Evolutionary conservation across 2,113 vertebrate genomes (phyloP), one percentile per base, ranked within the genome.

Genomic region (Eulacestoma nigropectus): DNA sequence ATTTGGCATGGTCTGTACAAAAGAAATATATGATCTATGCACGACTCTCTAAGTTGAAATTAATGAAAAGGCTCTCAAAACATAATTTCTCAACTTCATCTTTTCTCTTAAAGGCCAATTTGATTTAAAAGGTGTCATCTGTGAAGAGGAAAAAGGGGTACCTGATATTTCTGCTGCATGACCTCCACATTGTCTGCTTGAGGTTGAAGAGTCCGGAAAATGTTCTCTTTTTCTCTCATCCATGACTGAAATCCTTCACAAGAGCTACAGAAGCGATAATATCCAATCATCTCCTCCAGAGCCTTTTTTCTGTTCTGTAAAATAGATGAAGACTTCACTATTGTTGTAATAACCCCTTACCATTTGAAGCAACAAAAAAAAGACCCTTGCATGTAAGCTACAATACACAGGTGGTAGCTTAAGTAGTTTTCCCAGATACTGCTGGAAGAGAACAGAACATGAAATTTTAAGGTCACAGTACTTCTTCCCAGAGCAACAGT

Each of bases 241-340:
- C 99, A 99, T 1, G 98, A 98, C 89, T 98, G 98, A 91, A 99
- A 99, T 93, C 98, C 99, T 89, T 97, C 87, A 4, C 99, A 99
- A 82, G 98, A 98, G 90, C 96, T 97, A 75, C 96, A 98, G 97
- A 99, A 99, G 6, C 95, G 97, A 84, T 98, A 98, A 26, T 99
- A 97, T 27, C 95, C 97, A 68, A 98, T 97, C 25, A 89, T 97
- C 80, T 99, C 99, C 89, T 99, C 98, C 93, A 99, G 93, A 59
- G 44, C 91, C 49, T 90, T 98, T 90, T 94, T 97, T 91, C 98
- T 98, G 56, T 87, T 52, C 97, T 97, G 70, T 72, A 42, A 82
- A 84, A 87, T 21, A 90, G 42, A 88, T 47, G 17, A 88, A 74
- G 21, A 64, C 8, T 52, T 42, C 17, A 57, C 14, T 62, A 35